These are phyloP conservation scores for Nemapogon koenigi DNA, from an alignment of 2,888 invertebrate genomes.

Conservation along the genomic window DNA sequence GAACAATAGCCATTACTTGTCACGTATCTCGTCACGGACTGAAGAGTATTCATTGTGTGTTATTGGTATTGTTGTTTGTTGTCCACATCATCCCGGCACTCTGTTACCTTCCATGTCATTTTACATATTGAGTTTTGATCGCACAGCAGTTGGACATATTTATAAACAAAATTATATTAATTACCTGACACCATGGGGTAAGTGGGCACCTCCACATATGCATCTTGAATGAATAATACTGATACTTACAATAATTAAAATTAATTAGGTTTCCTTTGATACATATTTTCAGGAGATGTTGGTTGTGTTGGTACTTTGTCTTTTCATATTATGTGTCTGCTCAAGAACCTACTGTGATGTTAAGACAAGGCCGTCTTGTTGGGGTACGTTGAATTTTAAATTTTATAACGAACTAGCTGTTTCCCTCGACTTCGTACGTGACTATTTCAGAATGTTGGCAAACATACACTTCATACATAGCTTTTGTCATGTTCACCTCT, in stretches of 20 bases:
- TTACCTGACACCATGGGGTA: background rate
- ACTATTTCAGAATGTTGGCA: too few species aligned
- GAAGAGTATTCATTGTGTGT: slow-evolving; percentile 48
- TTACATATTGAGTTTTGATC: too few species aligned
- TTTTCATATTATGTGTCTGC: slow-evolving; percentile 20
- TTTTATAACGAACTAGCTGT: too few species aligned
- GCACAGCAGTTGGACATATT: background rate
- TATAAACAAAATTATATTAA: background rate
- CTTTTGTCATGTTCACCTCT: too few species aligned
- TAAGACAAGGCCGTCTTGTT: slow-evolving; percentile 64
- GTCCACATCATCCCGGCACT: slow-evolving; percentile 1
- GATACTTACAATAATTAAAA: too few species aligned
- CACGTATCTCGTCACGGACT: slow-evolving; percentile 47
- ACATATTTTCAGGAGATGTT: slow-evolving; percentile 1
- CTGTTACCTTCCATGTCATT: background rate
- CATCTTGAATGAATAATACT: background rate
- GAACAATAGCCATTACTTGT: slow-evolving; percentile 44
- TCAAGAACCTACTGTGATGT: slow-evolving; percentile 58
- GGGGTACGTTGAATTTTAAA: slow-evolving; percentile 63
- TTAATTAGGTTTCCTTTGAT: too few species aligned
- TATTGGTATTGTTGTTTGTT: slow-evolving; percentile 20
- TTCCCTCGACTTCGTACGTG: too few species aligned
- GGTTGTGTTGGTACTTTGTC: slow-evolving; percentile 2
- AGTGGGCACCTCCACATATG: background rate
- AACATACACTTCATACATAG: too few species aligned